These are phyloP conservation scores for Neolamprologus falcicula DNA, from an alignment of 2,113 vertebrate genomes.

Conservation along the genomic window DNA sequence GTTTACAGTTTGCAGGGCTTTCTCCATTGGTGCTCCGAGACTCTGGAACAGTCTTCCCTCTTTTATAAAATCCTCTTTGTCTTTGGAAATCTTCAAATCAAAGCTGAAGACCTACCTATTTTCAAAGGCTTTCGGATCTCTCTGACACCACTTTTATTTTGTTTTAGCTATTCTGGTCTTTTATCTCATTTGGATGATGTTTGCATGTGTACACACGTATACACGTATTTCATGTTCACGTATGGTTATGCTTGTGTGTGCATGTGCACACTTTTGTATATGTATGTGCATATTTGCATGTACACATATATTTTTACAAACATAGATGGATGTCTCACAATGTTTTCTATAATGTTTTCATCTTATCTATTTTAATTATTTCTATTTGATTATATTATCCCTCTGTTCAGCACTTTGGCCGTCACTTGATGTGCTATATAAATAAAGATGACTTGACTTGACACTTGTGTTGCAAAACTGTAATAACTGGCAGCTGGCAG, in stretches of 20 bases:
- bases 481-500: background rate
- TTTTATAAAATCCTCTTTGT: background rate
- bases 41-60: background rate
- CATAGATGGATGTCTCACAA: background rate
- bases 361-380: background rate
- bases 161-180: background rate
- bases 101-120: background rate
- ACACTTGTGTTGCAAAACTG: background rate
- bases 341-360: background rate
- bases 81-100: background rate
- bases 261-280: background rate
- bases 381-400: rapidly evolving
- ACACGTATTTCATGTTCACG: background rate
- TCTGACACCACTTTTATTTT: background rate
- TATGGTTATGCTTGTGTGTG: background rate
- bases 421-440: background rate
- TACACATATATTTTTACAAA: background rate
- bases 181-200: background rate
- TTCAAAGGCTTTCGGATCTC: background rate
- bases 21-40: rapidly evolving
- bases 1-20: background rate
- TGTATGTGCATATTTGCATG: background rate
- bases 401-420: background rate
- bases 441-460: background rate
- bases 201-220: background rate